Percentiles rank a stretch among this genome's conserved stretches.
These are phyloP conservation scores for Cacatua alba DNA, from an alignment of 2,113 vertebrate genomes.

Conservation along the genomic window DNA sequence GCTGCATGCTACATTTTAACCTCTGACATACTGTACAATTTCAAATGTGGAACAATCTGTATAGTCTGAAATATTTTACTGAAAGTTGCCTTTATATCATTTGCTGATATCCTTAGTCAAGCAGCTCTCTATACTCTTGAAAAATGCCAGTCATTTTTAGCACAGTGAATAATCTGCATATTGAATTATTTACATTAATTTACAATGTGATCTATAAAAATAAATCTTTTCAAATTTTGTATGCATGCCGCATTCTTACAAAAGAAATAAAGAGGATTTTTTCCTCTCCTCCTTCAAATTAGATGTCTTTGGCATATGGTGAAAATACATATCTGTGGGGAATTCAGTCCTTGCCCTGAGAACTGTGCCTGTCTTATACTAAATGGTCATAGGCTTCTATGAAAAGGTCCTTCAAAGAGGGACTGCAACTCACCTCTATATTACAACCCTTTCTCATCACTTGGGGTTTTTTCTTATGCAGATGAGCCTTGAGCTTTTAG, in stretches of 20 bases:
- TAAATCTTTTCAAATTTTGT: background rate
- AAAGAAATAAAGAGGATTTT: background rate
- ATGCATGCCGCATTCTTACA: background rate
- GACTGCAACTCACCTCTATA: background rate
- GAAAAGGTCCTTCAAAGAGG: background rate
- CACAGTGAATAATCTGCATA: background rate
- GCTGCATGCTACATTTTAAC: background rate
- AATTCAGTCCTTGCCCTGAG: background rate
- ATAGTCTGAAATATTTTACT: background rate
- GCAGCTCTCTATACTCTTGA: background rate
- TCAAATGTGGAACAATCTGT: slow-evolving; percentile 5
- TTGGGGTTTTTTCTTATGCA: background rate
- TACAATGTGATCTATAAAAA: slow-evolving; percentile 11
- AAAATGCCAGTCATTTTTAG: slow-evolving; percentile 33
- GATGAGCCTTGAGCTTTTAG: background rate
- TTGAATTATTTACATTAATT: slow-evolving; percentile 58
- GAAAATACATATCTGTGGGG: background rate
- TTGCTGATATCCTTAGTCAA: background rate
- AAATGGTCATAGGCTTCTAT: background rate
- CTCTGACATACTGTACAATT: slow-evolving; percentile 22
- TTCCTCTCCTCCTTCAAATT: background rate
- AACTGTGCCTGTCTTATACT: background rate
- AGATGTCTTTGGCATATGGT: background rate
- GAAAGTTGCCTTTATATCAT: background rate
- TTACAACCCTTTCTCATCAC: background rate